Conservation (phyloP, 2,113 vertebrate species). For the Pteruthius melanotis region DNA sequence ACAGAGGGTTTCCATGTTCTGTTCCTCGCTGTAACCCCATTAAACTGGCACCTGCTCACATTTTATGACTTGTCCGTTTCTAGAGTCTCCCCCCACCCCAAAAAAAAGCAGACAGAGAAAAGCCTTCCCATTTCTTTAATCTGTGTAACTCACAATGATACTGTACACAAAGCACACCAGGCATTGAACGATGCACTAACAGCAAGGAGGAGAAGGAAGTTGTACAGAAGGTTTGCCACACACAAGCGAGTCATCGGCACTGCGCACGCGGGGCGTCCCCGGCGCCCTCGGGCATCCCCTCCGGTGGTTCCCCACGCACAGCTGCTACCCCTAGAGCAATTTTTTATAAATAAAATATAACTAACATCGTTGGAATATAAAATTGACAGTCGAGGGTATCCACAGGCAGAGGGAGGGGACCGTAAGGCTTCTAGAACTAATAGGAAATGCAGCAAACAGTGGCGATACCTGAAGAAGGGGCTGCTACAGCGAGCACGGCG, state of each 20-base stretch:
- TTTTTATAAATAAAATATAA: constrained; percentile 67
- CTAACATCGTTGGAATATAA: constrained; percentile 55
- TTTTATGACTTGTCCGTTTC: not conserved
- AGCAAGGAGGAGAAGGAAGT: constrained; percentile 63
- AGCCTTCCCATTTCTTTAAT: constrained; percentile 86
- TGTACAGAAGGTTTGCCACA: constrained; percentile 59
- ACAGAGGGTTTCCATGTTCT: not conserved
- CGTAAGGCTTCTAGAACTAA: constrained; percentile 77
- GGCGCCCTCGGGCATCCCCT: constrained; percentile 7
- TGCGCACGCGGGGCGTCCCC: constrained; percentile 17
- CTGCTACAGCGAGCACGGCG: constrained; percentile 46
- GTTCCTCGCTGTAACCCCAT: constrained; percentile 9
- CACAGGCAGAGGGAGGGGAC: constrained; percentile 46
- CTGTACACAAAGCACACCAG: constrained; percentile 81
- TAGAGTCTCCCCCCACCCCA: not conserved
- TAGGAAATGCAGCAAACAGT: constrained; percentile 59
- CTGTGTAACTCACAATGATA: constrained; percentile 81
- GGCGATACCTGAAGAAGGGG: constrained; percentile 59
- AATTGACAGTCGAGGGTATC: constrained; percentile 54
- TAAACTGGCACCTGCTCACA: constrained; percentile 1
- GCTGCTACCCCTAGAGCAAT: constrained; percentile 33
- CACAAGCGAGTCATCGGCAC: constrained; percentile 14
- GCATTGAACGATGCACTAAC: constrained; percentile 68
- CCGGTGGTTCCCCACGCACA: not conserved
- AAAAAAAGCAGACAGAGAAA: constrained; percentile 66